Conservation (phyloP, 2,797 vertebrate genomes). For the Philypnodon macrostomus region DNA sequence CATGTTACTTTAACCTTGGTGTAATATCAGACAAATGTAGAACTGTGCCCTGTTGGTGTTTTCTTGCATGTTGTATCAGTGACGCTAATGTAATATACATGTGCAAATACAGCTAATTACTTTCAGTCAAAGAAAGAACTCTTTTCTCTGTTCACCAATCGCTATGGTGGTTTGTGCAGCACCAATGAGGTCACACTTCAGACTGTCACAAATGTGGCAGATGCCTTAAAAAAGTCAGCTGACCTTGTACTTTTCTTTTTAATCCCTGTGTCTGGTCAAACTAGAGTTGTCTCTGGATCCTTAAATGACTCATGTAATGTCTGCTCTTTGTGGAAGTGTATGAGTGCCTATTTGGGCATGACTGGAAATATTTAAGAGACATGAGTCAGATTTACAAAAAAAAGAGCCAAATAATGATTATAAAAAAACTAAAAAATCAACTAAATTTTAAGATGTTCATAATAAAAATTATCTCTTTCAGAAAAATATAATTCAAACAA, state of each 20-base stretch:
- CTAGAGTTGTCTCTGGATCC: too few species aligned
- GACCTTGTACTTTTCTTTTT: slow-evolving; percentile 20
- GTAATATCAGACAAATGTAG: slow-evolving; percentile 29
- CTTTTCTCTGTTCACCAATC: slow-evolving; percentile 4
- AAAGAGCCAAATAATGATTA: neutral
- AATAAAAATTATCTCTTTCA: too few species aligned
- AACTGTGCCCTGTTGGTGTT: slow-evolving; percentile 17
- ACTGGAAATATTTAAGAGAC: slow-evolving; percentile 58
- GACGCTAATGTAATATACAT: slow-evolving; percentile 39
- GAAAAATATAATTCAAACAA: too few species aligned
- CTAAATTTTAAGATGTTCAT: neutral
- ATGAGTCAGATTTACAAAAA: slow-evolving; percentile 43
- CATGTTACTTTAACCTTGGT: slow-evolving; percentile 37
- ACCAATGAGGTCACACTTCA: slow-evolving; percentile 8
- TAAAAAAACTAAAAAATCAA: neutral
- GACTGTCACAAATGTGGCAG: slow-evolving; percentile 43
- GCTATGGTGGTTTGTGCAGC: neutral
- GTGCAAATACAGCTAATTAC: slow-evolving; percentile 56
- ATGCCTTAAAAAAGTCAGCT: slow-evolving; percentile 56
- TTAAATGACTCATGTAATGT: slow-evolving; percentile 40
- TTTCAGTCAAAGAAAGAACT: slow-evolving; percentile 22
- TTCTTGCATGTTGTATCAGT: slow-evolving; percentile 23
- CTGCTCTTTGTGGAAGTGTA: slow-evolving; percentile 66
- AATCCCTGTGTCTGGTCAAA: slow-evolving; percentile 9
- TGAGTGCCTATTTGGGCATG: slow-evolving; percentile 48